Base-by-base conservation (phyloP, 2,797 vertebrate species). In the Cottoperca gobio region DNA sequence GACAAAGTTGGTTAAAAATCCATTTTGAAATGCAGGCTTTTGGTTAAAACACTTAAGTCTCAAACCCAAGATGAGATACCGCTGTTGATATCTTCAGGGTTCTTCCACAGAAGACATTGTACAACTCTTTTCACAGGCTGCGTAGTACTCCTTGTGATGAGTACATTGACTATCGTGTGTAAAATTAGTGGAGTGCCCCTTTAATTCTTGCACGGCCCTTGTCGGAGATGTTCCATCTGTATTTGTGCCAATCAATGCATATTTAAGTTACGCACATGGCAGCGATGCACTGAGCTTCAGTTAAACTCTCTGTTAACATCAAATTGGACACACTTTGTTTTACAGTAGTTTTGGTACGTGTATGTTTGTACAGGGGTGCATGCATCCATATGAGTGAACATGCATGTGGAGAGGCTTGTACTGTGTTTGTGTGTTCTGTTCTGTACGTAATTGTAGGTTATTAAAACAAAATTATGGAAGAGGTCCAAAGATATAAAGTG, bases 401-500 rank as follows among this genome's bases (percentile, higher is more conserved):
- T 57, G 17, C 46, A 59, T 63, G 19, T n/a, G n/a, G 9, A 13
- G 21, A 31, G 35, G 33, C 17, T 23, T 26, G 21, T 24, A 8
- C 0, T 68, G 39, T 58, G 42, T 60, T 54, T 43, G 23, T 57
- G n/a, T 63, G 52, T 23, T 50, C 37, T 69, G 54, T 77, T 35
- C n/a, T n/a, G n/a, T 21, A 19, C 73, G 24, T 64, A 33, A 62
- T 70, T 75, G 54, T 24, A 24, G 57, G 39, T 61, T 33, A 28
- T 67, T 68, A 43, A 71, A 84, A 74, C 28, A 52, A 26, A 3
- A 37, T 73, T 33, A 48, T 58, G 45, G 58, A 59, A 39, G 4
- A 31, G 17, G 14, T 73, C 31, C 40, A 67, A 35, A 58, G 11
- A 54, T 52, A 43, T 50, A 48, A 77, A 61, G 31, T 26, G n/a